These are phyloP conservation scores for Corydoras sp. DNA, from an alignment of 2,113 vertebrate species.

Conservation along the genomic window DNA sequence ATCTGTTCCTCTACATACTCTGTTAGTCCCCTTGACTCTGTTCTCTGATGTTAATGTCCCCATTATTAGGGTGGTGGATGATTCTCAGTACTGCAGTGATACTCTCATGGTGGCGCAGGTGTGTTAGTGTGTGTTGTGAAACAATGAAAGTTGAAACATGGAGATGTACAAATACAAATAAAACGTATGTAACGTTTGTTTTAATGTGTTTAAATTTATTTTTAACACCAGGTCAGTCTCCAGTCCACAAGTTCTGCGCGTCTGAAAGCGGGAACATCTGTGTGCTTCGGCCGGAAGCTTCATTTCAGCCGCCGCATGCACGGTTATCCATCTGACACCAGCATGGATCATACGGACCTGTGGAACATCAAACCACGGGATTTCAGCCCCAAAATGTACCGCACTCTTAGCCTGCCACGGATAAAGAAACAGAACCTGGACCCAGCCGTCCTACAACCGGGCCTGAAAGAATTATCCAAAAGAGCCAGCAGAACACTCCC, in stretches of 20 bases:
- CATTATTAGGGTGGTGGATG: too few species aligned
- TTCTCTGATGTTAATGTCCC: too few species aligned
- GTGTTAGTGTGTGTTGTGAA: too few species aligned
- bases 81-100: too few species aligned
- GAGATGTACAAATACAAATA: not conserved
- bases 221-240: conserved; percentile 3
- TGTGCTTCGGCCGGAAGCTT: conserved; percentile 51
- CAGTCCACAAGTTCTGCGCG: conserved; percentile 42
- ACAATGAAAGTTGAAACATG: too few species aligned
- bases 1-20: too few species aligned
- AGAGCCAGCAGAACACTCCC: conserved; percentile 19
- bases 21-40: too few species aligned
- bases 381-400: conserved; percentile 59
- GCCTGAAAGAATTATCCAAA: conserved; percentile 8
- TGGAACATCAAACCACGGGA: conserved; percentile 57
- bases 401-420: conserved; percentile 31
- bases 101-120: too few species aligned
- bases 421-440: conserved; percentile 32
- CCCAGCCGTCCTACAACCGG: not conserved
- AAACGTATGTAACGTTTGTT: not conserved
- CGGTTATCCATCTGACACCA: conserved; percentile 19
- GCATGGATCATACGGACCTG: conserved; percentile 5
- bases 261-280: conserved; percentile 4
- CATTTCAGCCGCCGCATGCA: conserved; percentile 44
- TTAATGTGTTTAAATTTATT: not conserved